Percentiles rank a stretch among this genome's conserved stretches.
These are phyloP conservation scores for Achroia grisella DNA, from an alignment of 1,140 invertebrate species.

Conservation along the genomic window DNA sequence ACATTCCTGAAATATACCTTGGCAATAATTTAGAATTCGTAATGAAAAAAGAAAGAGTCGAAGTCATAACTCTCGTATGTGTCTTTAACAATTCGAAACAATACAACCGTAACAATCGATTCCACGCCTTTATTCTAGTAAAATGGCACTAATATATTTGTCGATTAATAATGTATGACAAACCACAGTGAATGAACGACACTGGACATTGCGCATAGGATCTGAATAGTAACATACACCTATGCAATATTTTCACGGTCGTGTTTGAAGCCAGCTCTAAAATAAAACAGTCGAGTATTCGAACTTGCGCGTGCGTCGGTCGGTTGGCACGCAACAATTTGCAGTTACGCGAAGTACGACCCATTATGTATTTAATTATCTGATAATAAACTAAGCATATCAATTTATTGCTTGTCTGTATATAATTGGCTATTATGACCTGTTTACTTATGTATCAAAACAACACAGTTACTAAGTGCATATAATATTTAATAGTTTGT, in stretches of 20 bases:
- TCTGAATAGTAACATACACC: conserved; percentile 36
- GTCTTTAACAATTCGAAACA: not conserved
- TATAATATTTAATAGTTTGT: too few species aligned
- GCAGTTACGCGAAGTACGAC: not conserved
- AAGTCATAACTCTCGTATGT: too few species aligned
- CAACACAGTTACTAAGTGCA: too few species aligned
- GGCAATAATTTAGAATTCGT: too few species aligned
- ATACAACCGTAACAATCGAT: conserved; percentile 4
- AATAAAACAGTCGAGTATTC: conserved; percentile 63
- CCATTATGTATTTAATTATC: too few species aligned
- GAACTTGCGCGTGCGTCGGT: not conserved
- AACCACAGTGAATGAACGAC: conserved; percentile 48
- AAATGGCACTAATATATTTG: not conserved
- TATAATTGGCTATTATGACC: too few species aligned
- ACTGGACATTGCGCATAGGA: conserved; percentile 45
- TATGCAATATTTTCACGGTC: conserved; percentile 63
- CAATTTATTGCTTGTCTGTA: too few species aligned
- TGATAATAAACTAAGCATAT: too few species aligned
- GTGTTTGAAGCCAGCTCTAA: conserved; percentile 48
- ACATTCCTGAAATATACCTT: too few species aligned
- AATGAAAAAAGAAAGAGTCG: too few species aligned
- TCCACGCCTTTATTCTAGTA: conserved; percentile 15
- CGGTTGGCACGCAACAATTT: conserved; percentile 1
- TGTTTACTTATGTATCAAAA: too few species aligned
- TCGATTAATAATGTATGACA: conserved; percentile 29